Base-by-base conservation (phyloP, 1,140 invertebrate species). In the Aphaenogaster rudis region DNA sequence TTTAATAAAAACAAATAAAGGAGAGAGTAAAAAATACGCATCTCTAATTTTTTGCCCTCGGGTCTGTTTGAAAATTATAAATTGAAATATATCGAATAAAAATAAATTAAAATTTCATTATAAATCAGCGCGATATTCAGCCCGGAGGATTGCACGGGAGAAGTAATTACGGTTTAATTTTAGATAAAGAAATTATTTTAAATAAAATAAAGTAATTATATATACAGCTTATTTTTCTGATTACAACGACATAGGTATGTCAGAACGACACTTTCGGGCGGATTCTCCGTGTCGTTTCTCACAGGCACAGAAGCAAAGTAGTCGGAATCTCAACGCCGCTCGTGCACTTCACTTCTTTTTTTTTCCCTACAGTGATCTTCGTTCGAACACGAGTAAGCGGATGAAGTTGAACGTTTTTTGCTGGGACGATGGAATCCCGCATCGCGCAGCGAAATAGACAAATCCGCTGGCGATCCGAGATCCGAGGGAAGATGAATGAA, bases 401-500 rank as follows among this genome's bases (percentile, higher is more conserved):
- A 74, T 84, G 69, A 84, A 84, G 80, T 76, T 61, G 28, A 13
- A 61, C 15, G 80, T 69, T 76, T 84, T 84, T 76, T 76, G 52
- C 17, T 3, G 42, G 39, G 21, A 36, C 66, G 52, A 61, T 50
- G 80, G 69, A 84, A 84, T 84, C 57, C 48, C 69, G 39, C 66
- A 57, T 11, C 79, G 69, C 13, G 54, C 42, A 39, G 54, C 54
- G 36, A 84, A 63, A 48, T 74, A 82, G 80, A 82, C 80, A 82
- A 76, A 57, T 74, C 28, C 54, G 69, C 36, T 3, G 67, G 69
- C 69, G 80, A 61, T 50, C 28, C 66, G 17, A 45, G 67, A 82
- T 82, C 8, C 42, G 80, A 52, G 52, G 13, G 36, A 72, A 82
- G 69, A 84, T 76, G 54, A 74, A 82, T 82, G 80, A 67, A 54